These are phyloP conservation scores for Crotalus viridis DNA, from an alignment of 2,113 vertebrate species.

Conservation along the genomic window DNA sequence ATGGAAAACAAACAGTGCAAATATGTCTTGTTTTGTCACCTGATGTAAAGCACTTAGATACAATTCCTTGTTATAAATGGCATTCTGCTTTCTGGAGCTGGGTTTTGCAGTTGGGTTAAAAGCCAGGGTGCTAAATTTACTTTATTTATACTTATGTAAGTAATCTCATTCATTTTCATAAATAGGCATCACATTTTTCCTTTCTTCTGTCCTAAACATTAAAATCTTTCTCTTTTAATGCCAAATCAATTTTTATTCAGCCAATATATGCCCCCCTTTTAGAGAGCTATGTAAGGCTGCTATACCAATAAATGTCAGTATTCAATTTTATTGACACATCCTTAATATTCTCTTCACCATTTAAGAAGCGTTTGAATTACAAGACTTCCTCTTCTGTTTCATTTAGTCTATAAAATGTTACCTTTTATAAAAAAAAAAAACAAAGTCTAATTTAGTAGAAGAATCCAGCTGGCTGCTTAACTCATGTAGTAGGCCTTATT, in stretches of 20 bases:
- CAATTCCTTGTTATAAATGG: constrained; percentile 40
- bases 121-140: background rate
- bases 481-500: background rate
- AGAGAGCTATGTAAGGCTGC: background rate
- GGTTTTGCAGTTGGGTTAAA: background rate
- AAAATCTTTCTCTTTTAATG: background rate
- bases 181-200: background rate
- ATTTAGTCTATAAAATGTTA: background rate
- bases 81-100: background rate
- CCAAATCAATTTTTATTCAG: background rate
- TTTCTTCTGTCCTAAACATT: background rate
- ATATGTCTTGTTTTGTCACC: constrained; percentile 49
- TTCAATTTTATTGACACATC: background rate
- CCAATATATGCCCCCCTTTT: background rate
- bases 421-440: background rate
- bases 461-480: background rate
- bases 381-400: background rate
- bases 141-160: background rate
- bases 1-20: constrained; percentile 43
- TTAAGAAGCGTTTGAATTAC: background rate
- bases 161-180: constrained; percentile 11
- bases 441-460: background rate
- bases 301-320: background rate
- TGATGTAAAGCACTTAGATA: constrained; percentile 49
- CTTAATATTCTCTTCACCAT: background rate